Percentiles rank a stretch among this genome's conserved stretches.
These are phyloP conservation scores for Oryzias celebensis DNA, from an alignment of 2,113 vertebrate genomes.

Conservation along the genomic window DNA sequence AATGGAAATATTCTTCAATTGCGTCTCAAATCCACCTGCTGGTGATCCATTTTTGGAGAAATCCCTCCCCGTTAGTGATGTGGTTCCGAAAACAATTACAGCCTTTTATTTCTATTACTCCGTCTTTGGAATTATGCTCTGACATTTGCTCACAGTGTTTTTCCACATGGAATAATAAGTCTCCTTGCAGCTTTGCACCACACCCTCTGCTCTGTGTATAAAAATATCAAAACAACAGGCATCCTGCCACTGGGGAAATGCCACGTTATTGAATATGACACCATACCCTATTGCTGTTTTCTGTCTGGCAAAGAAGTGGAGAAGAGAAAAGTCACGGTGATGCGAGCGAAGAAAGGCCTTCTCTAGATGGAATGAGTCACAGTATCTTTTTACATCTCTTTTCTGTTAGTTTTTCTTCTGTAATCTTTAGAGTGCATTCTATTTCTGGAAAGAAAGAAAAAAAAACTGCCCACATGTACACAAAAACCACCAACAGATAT, in stretches of 20 bases:
- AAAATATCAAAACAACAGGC: conserved; percentile 14
- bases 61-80: too few species aligned
- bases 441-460: conserved; percentile 8
- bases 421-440: conserved; percentile 28
- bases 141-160: background rate
- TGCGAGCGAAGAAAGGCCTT: conserved; percentile 30
- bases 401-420: conserved; percentile 5
- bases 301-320: conserved; percentile 27
- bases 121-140: too few species aligned
- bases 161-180: conserved; percentile 15
- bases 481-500: conserved; percentile 32
- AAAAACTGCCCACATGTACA: conserved; percentile 2
- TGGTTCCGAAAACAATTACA: too few species aligned
- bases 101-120: too few species aligned
- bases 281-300: conserved; percentile 45
- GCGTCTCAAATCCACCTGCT: too few species aligned
- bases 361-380: conserved; percentile 38
- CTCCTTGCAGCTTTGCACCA: conserved; percentile 10
- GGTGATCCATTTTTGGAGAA: too few species aligned
- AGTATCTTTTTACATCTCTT: conserved; percentile 17
- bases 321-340: conserved; percentile 62
- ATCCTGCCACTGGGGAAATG: conserved; percentile 24
- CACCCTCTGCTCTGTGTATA: conserved; percentile 4
- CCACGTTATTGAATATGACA: conserved; percentile 59
- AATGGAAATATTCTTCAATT: too few species aligned